Conservation (phyloP, 2,888 invertebrate species). For the Tachina fera region DNA sequence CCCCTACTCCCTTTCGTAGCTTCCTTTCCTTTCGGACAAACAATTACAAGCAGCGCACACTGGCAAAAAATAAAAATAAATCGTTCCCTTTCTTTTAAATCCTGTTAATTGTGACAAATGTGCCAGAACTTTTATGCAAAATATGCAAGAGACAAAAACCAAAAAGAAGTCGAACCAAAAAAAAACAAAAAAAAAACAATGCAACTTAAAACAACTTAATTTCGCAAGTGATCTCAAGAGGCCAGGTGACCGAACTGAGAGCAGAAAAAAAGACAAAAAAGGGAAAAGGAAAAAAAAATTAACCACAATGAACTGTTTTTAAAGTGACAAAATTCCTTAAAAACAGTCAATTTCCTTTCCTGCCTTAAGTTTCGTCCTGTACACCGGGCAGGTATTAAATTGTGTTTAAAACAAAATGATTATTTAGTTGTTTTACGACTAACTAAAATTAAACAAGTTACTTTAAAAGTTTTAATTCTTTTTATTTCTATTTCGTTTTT, state of each 20-base stretch:
- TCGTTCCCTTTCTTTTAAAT: slow-evolving; percentile 44
- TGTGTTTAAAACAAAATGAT: slow-evolving; percentile 50
- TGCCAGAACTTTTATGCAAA: slow-evolving; percentile 67
- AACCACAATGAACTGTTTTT: slow-evolving; percentile 22
- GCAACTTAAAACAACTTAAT: slow-evolving; percentile 66
- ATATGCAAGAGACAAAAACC: slow-evolving; percentile 38
- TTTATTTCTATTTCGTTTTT: slow-evolving; percentile 36
- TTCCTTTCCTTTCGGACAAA: slow-evolving; percentile 18
- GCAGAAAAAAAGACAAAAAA: slow-evolving; percentile 7
- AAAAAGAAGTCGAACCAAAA: slow-evolving; percentile 3
- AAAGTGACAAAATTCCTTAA: slow-evolving; percentile 6
- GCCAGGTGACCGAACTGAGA: slow-evolving; percentile 48
- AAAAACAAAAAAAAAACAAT: slow-evolving; percentile 7
- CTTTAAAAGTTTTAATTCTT: slow-evolving; percentile 50
- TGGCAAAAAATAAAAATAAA: background rate
- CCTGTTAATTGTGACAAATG: slow-evolving; percentile 74
- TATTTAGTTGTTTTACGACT: slow-evolving; percentile 54
- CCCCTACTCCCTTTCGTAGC: background rate
- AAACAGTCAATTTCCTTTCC: slow-evolving; percentile 20
- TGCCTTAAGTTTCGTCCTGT: background rate
- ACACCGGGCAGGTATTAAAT: slow-evolving; percentile 38
- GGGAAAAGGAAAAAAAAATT: slow-evolving; percentile 8
- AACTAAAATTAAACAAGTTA: slow-evolving; percentile 58
- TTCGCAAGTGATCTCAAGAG: slow-evolving; percentile 68
- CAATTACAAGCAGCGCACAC: slow-evolving; percentile 36